Evolutionary conservation across 2,888 invertebrate genomes (phyloP), one percentile per base, ranked within the genome.

Genomic region (Drosophila rellima): DNA sequence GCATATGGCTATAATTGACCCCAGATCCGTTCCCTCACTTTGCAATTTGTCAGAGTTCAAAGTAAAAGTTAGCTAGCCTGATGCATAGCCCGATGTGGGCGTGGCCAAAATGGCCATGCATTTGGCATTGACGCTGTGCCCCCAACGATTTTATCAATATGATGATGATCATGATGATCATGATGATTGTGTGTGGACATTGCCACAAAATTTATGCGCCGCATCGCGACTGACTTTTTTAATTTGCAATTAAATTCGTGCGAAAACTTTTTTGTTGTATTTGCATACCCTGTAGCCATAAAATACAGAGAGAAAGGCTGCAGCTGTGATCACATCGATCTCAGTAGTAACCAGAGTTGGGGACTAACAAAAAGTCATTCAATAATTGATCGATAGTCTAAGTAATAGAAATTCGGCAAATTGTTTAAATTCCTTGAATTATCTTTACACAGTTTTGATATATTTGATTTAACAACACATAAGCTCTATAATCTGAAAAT

Each of bases 191-290:
- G 29, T 39, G 15, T 40, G 11, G 40, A 13, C 17, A 17, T 18
- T 56, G 61, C 35, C 50, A 40, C 51, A 42, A 80, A 76, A 80
- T 79, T 74, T 82, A 85, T 66, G 69, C 37, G 51, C 44, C 57
- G 47, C 60, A 37, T 61, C 40, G 51, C 47, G 42, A 23, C 31
- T 40, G 42, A 63, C 78, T 67, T 63, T 86, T 66, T 66, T 86
- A 70, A 83, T 76, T 80, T 62, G 65, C 79, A 44, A 69, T 85
- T 64, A 80, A 85, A 68, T 47, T 67, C 65, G 65, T 59, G 35
- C 73, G 66, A 39, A 71, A 35, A 66, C 18, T 29, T 40, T 52
- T 56, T 54, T 13, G 10, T 31, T 37, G 8, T 17, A 37, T 8
- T 33, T 56, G 31, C 5, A 66, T 78, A 74, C 73, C 78, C 73